phyloP scores from a whole-genome alignment of 1,140 invertebrate species.

The Drosophila tristis region DNA sequence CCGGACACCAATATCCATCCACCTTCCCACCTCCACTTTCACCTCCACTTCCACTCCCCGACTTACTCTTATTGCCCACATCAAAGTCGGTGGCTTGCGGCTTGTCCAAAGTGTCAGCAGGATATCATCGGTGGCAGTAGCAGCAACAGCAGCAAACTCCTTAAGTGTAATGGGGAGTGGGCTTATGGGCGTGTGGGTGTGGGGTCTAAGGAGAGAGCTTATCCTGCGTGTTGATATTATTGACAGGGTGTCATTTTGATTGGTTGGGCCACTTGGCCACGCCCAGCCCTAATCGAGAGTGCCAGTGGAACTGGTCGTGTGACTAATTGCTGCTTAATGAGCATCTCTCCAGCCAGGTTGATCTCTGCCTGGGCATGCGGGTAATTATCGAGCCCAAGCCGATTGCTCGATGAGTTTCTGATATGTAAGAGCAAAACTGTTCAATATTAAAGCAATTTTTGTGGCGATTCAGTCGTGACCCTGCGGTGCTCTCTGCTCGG shows the following conservation, averaged over 20 bases:
- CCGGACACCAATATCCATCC: not conserved
- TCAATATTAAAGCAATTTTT: constrained; percentile 5
- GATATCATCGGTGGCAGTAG: constrained; percentile 52
- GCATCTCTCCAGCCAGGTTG: constrained; percentile 27
- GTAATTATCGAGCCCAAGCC: not conserved
- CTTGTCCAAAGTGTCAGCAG: constrained; percentile 66
- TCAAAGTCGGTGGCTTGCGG: constrained; percentile 65
- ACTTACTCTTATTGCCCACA: constrained; percentile 34
- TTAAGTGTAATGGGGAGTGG: constrained; percentile 17
- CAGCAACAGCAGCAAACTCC: constrained; percentile 12
- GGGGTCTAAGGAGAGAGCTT: constrained; percentile 12
- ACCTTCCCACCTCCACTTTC: too few relatives aligned
- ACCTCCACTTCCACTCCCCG: constrained; percentile 6
- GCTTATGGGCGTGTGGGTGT: constrained; percentile 1
- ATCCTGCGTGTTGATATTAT: constrained; percentile 68
- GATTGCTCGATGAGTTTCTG: not conserved
- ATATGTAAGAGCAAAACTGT: not conserved
- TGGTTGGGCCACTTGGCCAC: constrained; percentile 29
- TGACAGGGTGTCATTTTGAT: constrained; percentile 74
- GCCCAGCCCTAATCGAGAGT: constrained; percentile 26
- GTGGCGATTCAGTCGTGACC: not conserved
- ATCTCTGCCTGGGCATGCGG: constrained; percentile 20
- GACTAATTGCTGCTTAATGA: constrained; percentile 71
- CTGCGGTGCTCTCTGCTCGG: not conserved
- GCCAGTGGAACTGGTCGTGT: constrained; percentile 32